Conservation (phyloP, 2,888 invertebrate genomes). For the Bellardia bayeri region DNA sequence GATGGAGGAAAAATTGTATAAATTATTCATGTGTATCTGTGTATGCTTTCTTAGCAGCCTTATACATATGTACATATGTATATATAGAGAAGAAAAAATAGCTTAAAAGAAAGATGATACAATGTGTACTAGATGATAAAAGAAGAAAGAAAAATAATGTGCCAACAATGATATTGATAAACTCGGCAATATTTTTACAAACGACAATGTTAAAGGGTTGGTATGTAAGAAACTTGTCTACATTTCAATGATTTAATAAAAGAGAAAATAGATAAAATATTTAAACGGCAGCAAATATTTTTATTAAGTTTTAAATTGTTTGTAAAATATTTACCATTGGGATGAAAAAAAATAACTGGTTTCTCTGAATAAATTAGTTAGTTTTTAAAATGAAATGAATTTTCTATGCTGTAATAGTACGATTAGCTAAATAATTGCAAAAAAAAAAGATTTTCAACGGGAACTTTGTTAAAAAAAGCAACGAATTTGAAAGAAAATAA, state of each 20-base stretch:
- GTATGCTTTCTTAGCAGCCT: neutral
- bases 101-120: neutral
- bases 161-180: neutral
- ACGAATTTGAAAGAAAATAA: too few relatives aligned
- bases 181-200: neutral
- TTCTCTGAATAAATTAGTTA: too few relatives aligned
- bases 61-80: too few relatives aligned
- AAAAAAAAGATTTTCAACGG: too few relatives aligned
- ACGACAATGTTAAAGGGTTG: neutral
- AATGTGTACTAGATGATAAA: neutral
- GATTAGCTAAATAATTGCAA: too few relatives aligned
- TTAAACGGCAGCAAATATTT: neutral
- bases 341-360: too few relatives aligned
- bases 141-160: neutral
- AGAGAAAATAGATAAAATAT: neutral
- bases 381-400: too few relatives aligned
- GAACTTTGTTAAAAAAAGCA: too few relatives aligned
- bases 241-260: too few relatives aligned
- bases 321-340: too few relatives aligned
- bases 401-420: too few relatives aligned
- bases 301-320: neutral
- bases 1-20: neutral
- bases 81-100: neutral
- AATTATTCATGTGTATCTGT: slow-evolving; percentile 10
- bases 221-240: neutral